phyloP scores from a whole-genome alignment of 2,113 vertebrate species.

The Tupaia tana region DNA sequence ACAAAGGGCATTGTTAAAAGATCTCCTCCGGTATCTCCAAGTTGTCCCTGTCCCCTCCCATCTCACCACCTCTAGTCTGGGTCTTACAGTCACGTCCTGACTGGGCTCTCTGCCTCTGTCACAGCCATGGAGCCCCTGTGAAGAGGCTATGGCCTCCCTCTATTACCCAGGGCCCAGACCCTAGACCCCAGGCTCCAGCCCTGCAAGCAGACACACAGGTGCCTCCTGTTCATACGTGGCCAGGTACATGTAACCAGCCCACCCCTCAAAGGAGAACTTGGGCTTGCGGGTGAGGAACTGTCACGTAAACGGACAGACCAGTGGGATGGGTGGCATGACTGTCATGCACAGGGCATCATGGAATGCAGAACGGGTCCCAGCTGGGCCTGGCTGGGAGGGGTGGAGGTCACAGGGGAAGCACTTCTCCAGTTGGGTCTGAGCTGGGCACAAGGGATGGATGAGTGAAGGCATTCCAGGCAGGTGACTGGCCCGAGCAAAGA shows the following conservation, averaged over 20 bases:
- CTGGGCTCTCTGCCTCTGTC: not conserved
- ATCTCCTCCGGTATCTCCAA: too few species aligned
- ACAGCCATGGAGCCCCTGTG: not conserved
- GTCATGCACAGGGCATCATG: rapidly evolving
- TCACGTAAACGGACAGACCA: not conserved
- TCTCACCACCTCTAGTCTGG: not conserved
- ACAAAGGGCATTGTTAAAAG: not conserved
- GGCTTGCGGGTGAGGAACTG: rapidly evolving
- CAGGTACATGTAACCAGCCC: not conserved
- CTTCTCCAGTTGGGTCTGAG: not conserved
- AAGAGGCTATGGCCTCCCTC: not conserved
- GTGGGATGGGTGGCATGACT: not conserved
- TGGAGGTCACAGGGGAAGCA: not conserved
- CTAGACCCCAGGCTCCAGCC: rapidly evolving
- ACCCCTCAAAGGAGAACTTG: not conserved
- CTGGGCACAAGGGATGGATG: not conserved
- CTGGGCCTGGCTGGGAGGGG: not conserved
- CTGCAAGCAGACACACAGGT: not conserved
- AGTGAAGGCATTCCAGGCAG: not conserved
- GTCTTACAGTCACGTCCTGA: too few species aligned
- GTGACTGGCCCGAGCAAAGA: not conserved
- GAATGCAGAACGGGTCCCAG: not conserved
- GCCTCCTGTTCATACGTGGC: not conserved
- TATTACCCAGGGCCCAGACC: not conserved
- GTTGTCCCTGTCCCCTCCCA: not conserved